Conservation (phyloP, 2,113 vertebrate species). For the Trichechus manatus region DNA sequence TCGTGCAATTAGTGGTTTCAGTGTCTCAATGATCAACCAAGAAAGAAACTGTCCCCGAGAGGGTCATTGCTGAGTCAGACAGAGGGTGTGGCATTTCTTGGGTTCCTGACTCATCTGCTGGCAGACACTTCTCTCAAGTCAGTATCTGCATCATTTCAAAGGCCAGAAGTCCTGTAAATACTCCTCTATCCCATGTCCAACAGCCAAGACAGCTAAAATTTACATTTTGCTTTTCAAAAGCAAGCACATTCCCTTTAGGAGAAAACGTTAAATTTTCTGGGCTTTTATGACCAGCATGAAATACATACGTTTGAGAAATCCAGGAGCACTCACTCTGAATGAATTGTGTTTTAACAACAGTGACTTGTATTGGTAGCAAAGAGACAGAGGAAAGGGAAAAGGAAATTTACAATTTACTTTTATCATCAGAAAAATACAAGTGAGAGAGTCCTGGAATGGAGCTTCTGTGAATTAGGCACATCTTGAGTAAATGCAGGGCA, state of each 20-base stretch:
- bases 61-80: not conserved
- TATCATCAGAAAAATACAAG: not conserved
- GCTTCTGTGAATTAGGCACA: accelerated
- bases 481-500: not conserved
- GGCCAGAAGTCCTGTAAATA: not conserved
- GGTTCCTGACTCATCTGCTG: not conserved
- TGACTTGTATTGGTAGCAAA: not conserved
- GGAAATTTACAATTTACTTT: not conserved
- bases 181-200: not conserved
- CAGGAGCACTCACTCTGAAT: not conserved
- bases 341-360: not conserved
- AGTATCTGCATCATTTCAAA: not conserved
- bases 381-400: not conserved
- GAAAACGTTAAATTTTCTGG: not conserved
- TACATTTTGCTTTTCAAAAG: not conserved
- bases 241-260: accelerated
- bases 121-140: not conserved
- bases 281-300: not conserved
- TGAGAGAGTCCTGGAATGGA: accelerated
- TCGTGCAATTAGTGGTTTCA: not conserved
- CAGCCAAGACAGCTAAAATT: not conserved
- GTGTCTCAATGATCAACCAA: not conserved
- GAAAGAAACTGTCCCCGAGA: not conserved
- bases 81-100: accelerated
- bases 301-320: not conserved